phyloP scores from a whole-genome alignment of 2,113 vertebrate species.

The Oryzias melastigma region DNA sequence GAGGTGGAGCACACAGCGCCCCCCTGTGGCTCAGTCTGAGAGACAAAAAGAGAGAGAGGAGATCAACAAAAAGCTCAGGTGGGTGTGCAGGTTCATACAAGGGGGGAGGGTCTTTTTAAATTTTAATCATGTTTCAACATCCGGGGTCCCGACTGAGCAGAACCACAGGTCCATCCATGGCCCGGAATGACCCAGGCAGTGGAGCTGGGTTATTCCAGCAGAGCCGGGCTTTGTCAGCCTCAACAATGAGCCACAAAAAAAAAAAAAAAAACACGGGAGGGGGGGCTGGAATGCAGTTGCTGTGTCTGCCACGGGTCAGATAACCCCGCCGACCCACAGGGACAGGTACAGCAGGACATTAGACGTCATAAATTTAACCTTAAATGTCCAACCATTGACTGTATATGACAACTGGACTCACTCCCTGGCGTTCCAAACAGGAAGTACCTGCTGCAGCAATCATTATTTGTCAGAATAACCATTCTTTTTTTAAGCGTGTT shows the following conservation, averaged over 20 bases:
- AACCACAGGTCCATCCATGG: not conserved
- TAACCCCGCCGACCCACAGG: conserved; percentile 5
- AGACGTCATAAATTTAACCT: no score
- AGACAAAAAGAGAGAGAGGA: not conserved
- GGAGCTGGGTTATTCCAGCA: conserved; percentile 62
- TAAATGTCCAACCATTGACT: no score
- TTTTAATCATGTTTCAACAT: no score
- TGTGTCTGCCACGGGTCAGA: conserved; percentile 30
- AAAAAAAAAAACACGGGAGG: conserved; percentile 41
- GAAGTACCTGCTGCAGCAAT: no score
- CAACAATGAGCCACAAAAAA: conserved; percentile 61
- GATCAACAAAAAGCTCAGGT: no score
- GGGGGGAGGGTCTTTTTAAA: no score
- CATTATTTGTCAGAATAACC: no score
- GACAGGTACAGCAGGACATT: not conserved
- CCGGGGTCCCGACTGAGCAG: no score
- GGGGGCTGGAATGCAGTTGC: conserved; percentile 61
- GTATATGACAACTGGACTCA: no score
- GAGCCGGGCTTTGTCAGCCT: conserved; percentile 55
- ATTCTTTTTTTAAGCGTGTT: no score
- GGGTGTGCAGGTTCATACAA: no score
- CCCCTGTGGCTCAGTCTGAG: conserved; percentile 53
- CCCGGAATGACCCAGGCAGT: conserved; percentile 42
- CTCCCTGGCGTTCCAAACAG: no score
- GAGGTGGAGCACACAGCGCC: conserved; percentile 5